Percentiles rank a stretch among this genome's conserved stretches.
phyloP scores from a whole-genome alignment of 2,888 invertebrate species.

The Lycia hirtaria region DNA sequence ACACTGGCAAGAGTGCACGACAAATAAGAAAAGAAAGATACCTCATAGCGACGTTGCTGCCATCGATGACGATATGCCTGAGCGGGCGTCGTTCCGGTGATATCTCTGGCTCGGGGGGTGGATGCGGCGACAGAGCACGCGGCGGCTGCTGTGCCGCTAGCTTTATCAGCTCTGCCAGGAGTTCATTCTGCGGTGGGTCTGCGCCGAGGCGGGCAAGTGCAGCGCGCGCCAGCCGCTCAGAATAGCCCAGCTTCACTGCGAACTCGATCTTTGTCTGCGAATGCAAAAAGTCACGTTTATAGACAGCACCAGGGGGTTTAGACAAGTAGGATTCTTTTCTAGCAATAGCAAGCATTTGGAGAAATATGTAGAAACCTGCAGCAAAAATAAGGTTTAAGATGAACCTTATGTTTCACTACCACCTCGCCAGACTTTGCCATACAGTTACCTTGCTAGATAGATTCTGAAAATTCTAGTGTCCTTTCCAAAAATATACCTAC shows the following conservation, averaged over 20 bases:
- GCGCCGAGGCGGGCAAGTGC: conserved; percentile 94
- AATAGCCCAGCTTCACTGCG: conserved; percentile 96
- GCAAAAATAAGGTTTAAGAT: too few relatives aligned
- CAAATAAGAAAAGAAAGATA: conserved; percentile 57
- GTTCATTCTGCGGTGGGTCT: conserved; percentile 93
- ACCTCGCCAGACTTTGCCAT: too few relatives aligned
- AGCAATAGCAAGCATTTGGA: too few relatives aligned
- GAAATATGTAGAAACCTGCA: too few relatives aligned
- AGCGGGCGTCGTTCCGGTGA: conserved; percentile 76
- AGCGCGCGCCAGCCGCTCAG: conserved; percentile 92
- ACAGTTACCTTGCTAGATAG: too few relatives aligned
- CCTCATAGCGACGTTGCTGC: conserved; percentile 98
- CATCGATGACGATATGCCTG: conserved; percentile 95
- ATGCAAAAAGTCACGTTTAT: neutral
- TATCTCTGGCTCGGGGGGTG: conserved; percentile 63
- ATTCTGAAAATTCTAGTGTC: too few relatives aligned
- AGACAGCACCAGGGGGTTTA: neutral
- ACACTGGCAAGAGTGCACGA: neutral
- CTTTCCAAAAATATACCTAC: too few relatives aligned
- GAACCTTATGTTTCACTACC: too few relatives aligned
- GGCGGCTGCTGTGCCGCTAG: conserved; percentile 87
- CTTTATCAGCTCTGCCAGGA: conserved; percentile 95
- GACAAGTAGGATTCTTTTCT: too few relatives aligned
- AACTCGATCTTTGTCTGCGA: conserved; percentile 91
- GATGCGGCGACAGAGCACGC: conserved; percentile 65